These are phyloP conservation scores for Willisornis vidua DNA, from an alignment of 2,113 vertebrate genomes.

Conservation along the genomic window DNA sequence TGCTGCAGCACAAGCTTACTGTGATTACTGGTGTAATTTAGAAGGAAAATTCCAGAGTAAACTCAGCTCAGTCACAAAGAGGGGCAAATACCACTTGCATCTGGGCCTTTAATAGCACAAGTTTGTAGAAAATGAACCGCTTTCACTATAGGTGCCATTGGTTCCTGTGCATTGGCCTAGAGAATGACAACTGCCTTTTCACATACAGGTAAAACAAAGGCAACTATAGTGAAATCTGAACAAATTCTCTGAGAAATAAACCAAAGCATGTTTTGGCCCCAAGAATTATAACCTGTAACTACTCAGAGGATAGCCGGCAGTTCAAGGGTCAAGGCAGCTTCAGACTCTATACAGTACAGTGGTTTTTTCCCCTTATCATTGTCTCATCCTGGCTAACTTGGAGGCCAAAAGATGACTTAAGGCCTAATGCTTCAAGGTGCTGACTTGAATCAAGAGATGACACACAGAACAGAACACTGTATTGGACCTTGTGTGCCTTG, in stretches of 20 bases:
- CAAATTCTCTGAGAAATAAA: background rate
- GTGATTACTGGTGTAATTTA: background rate
- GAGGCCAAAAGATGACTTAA: background rate
- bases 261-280: background rate
- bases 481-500: background rate
- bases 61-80: background rate
- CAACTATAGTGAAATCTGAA: background rate
- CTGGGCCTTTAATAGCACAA: background rate
- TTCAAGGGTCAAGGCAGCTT: background rate
- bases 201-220: background rate
- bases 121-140: background rate
- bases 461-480: background rate
- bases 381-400: background rate
- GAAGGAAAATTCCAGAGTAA: background rate
- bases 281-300: background rate
- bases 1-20: background rate
- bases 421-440: background rate
- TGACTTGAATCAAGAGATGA: background rate
- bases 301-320: background rate
- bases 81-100: background rate
- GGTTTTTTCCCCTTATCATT: accelerated
- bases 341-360: background rate
- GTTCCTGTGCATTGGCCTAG: background rate
- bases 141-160: background rate
- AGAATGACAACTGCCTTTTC: background rate